A percentile compares a stretch with the other conserved stretches of the same genome.
Evolutionary conservation across 2,113 vertebrate genomes (phyloP).

Genomic region (Channa argus): DNA sequence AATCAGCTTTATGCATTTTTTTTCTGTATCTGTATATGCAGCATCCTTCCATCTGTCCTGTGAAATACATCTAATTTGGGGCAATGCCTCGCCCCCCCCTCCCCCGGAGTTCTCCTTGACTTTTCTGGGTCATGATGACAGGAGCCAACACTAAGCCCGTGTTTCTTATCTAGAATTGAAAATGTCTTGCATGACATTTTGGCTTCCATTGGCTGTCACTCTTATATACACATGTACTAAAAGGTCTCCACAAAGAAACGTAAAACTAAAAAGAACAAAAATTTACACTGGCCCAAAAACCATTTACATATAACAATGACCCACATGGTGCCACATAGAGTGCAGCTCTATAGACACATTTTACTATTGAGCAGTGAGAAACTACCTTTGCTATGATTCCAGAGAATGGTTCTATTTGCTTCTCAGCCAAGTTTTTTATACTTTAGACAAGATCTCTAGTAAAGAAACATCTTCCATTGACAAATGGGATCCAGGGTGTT

Average conservation of each 20-base stretch:
- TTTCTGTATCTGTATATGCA: conserved; percentile 12
- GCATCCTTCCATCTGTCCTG: conserved; percentile 19
- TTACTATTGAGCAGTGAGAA: neutral
- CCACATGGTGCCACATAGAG: neutral
- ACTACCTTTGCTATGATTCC: conserved; percentile 9
- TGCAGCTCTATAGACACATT: neutral
- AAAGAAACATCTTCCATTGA: neutral
- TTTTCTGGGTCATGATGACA: conserved; percentile 72
- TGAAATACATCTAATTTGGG: conserved; percentile 41
- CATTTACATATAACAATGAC: conserved; percentile 10
- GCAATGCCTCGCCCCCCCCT: conserved; percentile 4
- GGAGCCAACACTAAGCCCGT: conserved; percentile 40
- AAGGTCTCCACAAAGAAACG: neutral
- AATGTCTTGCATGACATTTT: conserved; percentile 53
- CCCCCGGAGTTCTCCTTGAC: conserved; percentile 57
- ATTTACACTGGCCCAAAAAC: neutral
- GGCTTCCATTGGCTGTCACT: conserved; percentile 38
- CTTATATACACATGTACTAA: neutral
- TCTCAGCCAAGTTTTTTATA: neutral
- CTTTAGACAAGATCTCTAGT: neutral
- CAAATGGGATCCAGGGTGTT: too few species aligned
- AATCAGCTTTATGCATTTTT: conserved; percentile 19
- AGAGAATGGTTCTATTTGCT: conserved; percentile 2
- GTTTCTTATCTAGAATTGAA: conserved; percentile 56
- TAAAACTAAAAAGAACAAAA: neutral